Evolutionary conservation across 1,140 invertebrate species (phyloP), one percentile per base, ranked within the genome.

Genomic region (fruit fly (Drosophila melanogaster)): DNA sequence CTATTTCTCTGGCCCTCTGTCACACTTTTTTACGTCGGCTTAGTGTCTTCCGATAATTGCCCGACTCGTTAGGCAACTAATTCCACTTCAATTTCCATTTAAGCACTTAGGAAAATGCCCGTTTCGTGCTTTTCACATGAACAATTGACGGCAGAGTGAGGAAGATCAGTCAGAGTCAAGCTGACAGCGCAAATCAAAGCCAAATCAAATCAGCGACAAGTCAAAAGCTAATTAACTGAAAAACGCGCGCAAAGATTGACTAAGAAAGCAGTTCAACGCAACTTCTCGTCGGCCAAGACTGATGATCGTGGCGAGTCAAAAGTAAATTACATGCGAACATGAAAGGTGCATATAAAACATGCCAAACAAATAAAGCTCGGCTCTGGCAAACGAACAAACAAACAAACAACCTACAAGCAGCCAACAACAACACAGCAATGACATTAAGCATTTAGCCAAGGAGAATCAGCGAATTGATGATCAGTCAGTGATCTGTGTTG

Each of bases 331-430:
- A 86, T 87, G 81, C 78, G 81, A 86, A 86, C 81, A 86, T 86
- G 81, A 86, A 87, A 86, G 81, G 86, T 86, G 81, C 83, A 86
- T 78, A 86, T 86, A 86, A 86, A 86, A 81, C 78, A 86, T 86
- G 81, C 81, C 81, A 85, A 85, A 85, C 81, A 78, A 86, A 85
- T 85, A 86, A 86, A 78, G 61, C 69, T 81, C 74, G 4, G 61
- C 69, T 86, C 77, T 1, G n/a, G 7, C n/a, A 80, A 54, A 17
- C 51, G 14, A 74, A 77, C 43, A 22, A 60, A 43, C 73, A 53
- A 50, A 30, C 40, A 51, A 59, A 30, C 50, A 37, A 30, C 37
- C 41, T 22, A 43, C 71, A 72, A 33, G 51, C 46, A 66, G 33
- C 46, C 50, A 51, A n/a, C 46, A 62, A 57, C 77, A 61, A 56